phyloP scores from a whole-genome alignment of 2,888 invertebrate genomes.

The Aspidapion aeneum region DNA sequence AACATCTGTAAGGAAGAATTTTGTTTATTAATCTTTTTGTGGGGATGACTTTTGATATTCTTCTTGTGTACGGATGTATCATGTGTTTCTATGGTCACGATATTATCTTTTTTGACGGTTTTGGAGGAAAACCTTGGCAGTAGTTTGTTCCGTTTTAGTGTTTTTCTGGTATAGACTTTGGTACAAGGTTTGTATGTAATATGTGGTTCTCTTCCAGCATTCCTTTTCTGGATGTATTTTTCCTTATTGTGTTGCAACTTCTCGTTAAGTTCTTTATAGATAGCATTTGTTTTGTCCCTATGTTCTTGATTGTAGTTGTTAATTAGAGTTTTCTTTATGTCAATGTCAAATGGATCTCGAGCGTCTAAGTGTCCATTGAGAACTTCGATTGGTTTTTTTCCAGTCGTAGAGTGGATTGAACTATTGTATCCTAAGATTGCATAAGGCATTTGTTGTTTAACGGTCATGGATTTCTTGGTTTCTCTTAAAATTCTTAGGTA shows the following conservation, averaged over 20 bases:
- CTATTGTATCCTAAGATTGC: too few species aligned
- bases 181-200: not conserved
- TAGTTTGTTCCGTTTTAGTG: not conserved
- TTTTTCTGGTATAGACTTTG: not conserved
- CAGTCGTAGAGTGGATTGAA: too few species aligned
- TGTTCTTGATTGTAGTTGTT: not conserved
- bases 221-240: not conserved
- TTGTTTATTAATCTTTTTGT: not conserved
- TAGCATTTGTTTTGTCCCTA: not conserved
- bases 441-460: too few species aligned
- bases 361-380: too few species aligned
- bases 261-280: not conserved
- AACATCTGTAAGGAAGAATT: not conserved
- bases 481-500: too few species aligned
- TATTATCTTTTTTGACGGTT: not conserved
- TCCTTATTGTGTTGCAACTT: not conserved
- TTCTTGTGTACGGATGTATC: not conserved
- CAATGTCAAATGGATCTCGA: too few species aligned
- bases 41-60: not conserved
- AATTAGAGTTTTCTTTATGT: not conserved
- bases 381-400: too few species aligned
- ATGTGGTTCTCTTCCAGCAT: not conserved
- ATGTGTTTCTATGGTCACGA: not conserved
- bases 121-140: not conserved
- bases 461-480: too few species aligned